Evolutionary conservation across 2,797 vertebrate species (phyloP), one percentile per base, ranked within the genome.

Genomic region (Alfaro cultratus): DNA sequence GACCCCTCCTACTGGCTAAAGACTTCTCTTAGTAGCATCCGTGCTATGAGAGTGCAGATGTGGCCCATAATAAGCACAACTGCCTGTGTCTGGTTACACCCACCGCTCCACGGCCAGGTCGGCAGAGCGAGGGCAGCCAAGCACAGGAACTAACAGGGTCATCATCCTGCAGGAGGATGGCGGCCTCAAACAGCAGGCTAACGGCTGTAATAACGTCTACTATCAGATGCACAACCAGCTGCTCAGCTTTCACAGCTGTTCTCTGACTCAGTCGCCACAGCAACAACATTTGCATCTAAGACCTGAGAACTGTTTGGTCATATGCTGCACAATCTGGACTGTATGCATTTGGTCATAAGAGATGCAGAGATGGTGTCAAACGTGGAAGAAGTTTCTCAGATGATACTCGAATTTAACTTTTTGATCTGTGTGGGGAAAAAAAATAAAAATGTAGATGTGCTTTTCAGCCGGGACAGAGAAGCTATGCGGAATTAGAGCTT

Each of bases 11-110:
- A 85, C 86, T 77, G 74, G 43, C 4, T 34, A 49, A 76, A 83
- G 77, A 81, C 87, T 92, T 86, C 86, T 92, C 89, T 87, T 82
- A 76, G 77, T 87, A 88, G 89, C 89, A 91, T 91, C 87, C 78
- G 82, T 88, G 90, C 90, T 88, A 89, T 80, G 86, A 90, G 87
- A 51, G 72, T 72, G 39, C 46, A 57, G 87, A 86, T 77, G 86
- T 67, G 6, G 79, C 70, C 82, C 57, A 93, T 91, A 91, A 92
- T 91, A 90, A 90, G 88, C 81, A 73, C 82, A 34, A 90, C 86
- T 86, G 89, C 86, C 87, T 77, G 89, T 7, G 86, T 90, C 89
- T 91, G 82, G 89, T 91, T 91, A 90, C 83, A 88, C 43, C 67
- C 55, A 0, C 72, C 6, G 85, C 70, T 75, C 39, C 31, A 1